Evolutionary conservation across 2,113 vertebrate species (phyloP), one percentile per base, ranked within the genome.

Genomic region (Canis aureus): DNA sequence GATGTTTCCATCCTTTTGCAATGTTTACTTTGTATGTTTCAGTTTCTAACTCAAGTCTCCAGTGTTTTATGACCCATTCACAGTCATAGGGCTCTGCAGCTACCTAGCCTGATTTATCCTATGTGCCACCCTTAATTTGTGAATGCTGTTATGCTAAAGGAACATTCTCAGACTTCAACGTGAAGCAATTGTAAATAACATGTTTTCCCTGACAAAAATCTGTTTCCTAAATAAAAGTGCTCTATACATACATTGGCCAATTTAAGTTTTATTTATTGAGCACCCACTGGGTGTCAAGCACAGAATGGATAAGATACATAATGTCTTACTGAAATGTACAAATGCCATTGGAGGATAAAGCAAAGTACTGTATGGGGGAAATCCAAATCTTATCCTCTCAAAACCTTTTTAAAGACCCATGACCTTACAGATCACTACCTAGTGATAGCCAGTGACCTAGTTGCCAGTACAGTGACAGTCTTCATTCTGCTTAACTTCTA

Each of bases 141-240:
- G 27, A 15, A 12, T 90, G 27, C 32, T 71, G 22, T 76, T 69
- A 22, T 76, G 11, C 25, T 29, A 29, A 35, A 25, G 11, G 22
- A 10, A 29, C 29, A 57, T 7, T 35, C 53, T 80, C 20, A 59
- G 23, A 76, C 62, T 86, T 76, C 59, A 94, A 74, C 19, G 20
- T 82, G 84, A 90, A 93, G 38, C 12, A 16, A 9, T 64, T 49
- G 11, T 17, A 25, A 69, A 17, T 20, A 82, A 49, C 32, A 69
- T 57, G 11, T 92, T 92, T 69, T 82, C 57, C 73, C 67, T 78
- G 49, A 66, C 55, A 91, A 59, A 97, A 86, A 67, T 23, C 29
- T 92, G 59, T 93, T 90, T 82, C 11, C 76, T 60, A 82, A 95
- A 64, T 84, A 87, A 93, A 94, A 95, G 49, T 8, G 57, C 35